Evolutionary conservation across 2,888 invertebrate species (phyloP).

Genomic region (Xestia ashworthii): DNA sequence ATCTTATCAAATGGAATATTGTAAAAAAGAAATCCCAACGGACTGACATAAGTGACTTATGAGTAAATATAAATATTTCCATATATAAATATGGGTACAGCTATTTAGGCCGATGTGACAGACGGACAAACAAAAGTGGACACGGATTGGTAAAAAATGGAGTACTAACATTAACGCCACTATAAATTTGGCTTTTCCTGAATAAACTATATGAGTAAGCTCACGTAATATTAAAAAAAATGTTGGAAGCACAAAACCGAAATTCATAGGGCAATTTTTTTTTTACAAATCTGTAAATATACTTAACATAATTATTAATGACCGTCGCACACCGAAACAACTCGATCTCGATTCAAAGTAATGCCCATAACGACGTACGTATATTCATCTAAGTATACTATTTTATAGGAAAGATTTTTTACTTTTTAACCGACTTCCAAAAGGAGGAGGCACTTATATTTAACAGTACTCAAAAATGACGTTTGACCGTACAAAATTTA

Average conservation of each 20-base stretch:
- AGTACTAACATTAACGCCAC: conserved; percentile 5
- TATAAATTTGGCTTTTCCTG: not conserved
- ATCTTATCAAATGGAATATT: conserved; percentile 49
- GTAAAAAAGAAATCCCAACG: conserved; percentile 37
- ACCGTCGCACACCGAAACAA: not conserved
- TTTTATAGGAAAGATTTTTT: no score
- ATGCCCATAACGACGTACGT: not conserved
- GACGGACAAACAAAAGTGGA: conserved; percentile 29
- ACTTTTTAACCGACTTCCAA: no score
- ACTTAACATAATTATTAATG: not conserved
- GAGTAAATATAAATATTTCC: conserved; percentile 39
- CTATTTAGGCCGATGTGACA: conserved; percentile 51
- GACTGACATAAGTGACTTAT: conserved; percentile 42
- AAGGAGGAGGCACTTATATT: no score
- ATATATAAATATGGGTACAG: conserved; percentile 29
- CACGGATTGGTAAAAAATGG: conserved; percentile 39
- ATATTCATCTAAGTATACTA: not conserved
- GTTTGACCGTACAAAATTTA: no score
- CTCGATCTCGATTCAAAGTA: not conserved
- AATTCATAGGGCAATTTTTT: not conserved
- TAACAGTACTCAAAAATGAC: no score
- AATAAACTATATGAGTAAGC: not conserved
- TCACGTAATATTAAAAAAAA: not conserved
- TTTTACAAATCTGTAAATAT: not conserved
- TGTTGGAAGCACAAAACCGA: not conserved